These are phyloP conservation scores for Sarcophaga rosellei DNA, from an alignment of 2,888 invertebrate genomes.

Conservation along the genomic window DNA sequence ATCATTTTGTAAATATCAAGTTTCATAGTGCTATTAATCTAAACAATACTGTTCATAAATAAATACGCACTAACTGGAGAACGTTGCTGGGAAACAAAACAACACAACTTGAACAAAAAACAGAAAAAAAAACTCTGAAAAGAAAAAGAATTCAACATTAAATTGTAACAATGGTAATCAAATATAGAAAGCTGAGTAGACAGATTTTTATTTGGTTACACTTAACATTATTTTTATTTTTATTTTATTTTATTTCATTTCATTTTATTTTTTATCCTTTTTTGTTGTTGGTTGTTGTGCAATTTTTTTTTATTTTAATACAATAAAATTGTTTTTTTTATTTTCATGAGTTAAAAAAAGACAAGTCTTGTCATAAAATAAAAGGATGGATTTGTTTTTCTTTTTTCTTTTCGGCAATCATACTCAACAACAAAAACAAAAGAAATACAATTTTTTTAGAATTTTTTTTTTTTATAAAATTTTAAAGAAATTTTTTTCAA, in stretches of 20 bases:
- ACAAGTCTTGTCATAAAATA: not conserved
- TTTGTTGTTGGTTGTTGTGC: not conserved
- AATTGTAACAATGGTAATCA: slow-evolving; percentile 40
- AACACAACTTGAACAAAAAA: slow-evolving; percentile 12
- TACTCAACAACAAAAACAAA: too few species aligned
- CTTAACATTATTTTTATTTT: slow-evolving; percentile 44
- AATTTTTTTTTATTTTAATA: not conserved
- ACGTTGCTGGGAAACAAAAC: slow-evolving; percentile 32
- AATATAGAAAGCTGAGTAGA: slow-evolving; percentile 55
- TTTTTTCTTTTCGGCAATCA: too few species aligned
- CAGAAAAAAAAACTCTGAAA: not conserved
- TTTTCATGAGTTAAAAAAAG: slow-evolving; percentile 10
- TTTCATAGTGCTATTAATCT: not conserved
- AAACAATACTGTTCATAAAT: not conserved
- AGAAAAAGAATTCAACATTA: slow-evolving; percentile 1
- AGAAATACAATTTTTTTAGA: too few species aligned
- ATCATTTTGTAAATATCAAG: not conserved
- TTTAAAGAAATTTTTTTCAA: too few species aligned
- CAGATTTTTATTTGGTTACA: slow-evolving; percentile 55
- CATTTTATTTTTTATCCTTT: not conserved
- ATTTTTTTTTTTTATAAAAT: too few species aligned
- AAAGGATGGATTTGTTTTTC: too few species aligned
- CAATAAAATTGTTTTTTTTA: slow-evolving; percentile 9
- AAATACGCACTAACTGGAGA: slow-evolving; percentile 3
- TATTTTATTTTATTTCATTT: slow-evolving; percentile 11